phyloP scores from a whole-genome alignment of 1,140 invertebrate species.

The Halesus radiatus region DNA sequence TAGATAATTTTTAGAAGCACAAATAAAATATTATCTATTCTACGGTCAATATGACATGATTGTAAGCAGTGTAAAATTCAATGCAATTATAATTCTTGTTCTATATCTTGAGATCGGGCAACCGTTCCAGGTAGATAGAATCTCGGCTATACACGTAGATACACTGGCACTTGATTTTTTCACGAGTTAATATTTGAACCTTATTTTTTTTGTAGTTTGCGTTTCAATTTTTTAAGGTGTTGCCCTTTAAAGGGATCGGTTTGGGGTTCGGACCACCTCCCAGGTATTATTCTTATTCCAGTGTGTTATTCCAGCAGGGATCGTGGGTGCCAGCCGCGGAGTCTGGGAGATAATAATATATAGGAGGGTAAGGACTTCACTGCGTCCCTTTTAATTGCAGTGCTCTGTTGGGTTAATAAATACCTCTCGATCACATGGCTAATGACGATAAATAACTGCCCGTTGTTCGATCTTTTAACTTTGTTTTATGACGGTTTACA shows the following conservation, averaged over 20 bases:
- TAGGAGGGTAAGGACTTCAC: neutral
- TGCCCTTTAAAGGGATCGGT: conserved; percentile 11
- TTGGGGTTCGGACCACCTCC: conserved; percentile 48
- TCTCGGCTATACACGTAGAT: neutral
- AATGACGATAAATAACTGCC: conserved; percentile 14
- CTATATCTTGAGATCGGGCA: neutral
- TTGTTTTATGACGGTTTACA: too few species aligned
- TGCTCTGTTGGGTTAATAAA: conserved; percentile 1
- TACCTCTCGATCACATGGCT: conserved; percentile 7
- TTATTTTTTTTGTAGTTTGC: conserved; percentile 43
- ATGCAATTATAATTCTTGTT: too few species aligned
- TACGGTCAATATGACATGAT: too few species aligned
- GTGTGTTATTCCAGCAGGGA: neutral
- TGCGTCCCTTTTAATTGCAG: conserved; percentile 25
- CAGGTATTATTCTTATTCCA: conserved; percentile 26
- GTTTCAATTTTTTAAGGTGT: conserved; percentile 54
- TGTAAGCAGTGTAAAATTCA: too few species aligned
- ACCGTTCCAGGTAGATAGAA: conserved; percentile 16
- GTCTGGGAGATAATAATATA: conserved; percentile 22
- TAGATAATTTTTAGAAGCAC: too few species aligned
- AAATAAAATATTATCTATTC: too few species aligned
- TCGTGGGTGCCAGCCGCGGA: neutral
- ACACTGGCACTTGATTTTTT: conserved; percentile 46
- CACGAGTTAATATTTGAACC: conserved; percentile 54
- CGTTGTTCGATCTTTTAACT: neutral